Percentiles rank a stretch among this genome's conserved stretches.
These are phyloP conservation scores for Mythimna vitellina DNA, from an alignment of 2,888 invertebrate genomes.

Conservation along the genomic window DNA sequence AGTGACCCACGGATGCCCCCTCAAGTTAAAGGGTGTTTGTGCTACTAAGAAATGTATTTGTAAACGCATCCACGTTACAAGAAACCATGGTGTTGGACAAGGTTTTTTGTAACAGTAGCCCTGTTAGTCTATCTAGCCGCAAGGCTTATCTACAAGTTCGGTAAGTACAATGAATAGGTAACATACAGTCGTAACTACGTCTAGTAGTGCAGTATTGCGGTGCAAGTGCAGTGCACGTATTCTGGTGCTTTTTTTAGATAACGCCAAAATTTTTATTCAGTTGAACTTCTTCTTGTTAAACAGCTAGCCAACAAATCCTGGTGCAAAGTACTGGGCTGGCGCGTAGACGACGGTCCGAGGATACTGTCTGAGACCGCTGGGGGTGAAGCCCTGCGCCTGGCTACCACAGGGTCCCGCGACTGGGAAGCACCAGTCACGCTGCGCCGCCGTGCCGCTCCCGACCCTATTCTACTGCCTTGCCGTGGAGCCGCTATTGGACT, in stretches of 20 bases:
- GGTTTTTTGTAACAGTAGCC: background rate
- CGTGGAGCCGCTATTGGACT: conserved; percentile 84
- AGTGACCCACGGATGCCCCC: too few species aligned
- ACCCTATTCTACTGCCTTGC: conserved; percentile 89
- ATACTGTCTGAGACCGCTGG: conserved; percentile 83
- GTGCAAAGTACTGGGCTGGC: conserved; percentile 94
- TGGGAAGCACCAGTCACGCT: conserved; percentile 95
- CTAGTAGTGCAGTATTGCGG: background rate
- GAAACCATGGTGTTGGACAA: background rate
- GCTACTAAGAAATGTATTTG: background rate
- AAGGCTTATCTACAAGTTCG: background rate
- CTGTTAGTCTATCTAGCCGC: background rate
- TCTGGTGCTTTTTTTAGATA: background rate
- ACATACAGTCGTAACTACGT: background rate
- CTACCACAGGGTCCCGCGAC: conserved; percentile 91
- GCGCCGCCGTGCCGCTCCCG: conserved; percentile 95
- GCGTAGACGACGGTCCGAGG: conserved; percentile 81
- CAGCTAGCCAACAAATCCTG: conserved; percentile 97
- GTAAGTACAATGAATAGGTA: background rate
- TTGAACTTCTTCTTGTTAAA: background rate
- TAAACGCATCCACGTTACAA: background rate
- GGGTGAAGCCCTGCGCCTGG: conserved; percentile 89
- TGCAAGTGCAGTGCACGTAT: conserved; percentile 1
- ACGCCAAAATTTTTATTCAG: background rate
- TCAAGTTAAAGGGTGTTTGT: background rate